Percentiles rank a stretch among this genome's conserved stretches.
Evolutionary conservation across 2,113 vertebrate species (phyloP).

Genomic region (Tetrao urogallus): DNA sequence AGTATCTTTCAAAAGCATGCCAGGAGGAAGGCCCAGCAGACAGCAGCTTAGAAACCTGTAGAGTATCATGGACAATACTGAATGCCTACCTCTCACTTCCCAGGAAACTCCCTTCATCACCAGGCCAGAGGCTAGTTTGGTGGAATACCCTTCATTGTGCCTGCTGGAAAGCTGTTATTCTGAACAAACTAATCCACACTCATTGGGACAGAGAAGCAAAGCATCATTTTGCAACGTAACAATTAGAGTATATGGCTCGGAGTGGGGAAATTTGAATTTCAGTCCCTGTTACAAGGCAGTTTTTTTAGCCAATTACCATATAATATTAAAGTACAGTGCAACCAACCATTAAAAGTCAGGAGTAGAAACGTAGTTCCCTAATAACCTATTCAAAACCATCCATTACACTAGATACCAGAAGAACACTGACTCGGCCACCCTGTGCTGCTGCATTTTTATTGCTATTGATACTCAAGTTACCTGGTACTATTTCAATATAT

Average conservation of each 20-base stretch:
- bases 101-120: neutral
- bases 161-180: conserved; percentile 36
- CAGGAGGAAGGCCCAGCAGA: neutral
- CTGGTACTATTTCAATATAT: conserved; percentile 16
- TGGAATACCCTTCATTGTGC: conserved; percentile 18
- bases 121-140: conserved; percentile 11
- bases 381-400: conserved; percentile 24
- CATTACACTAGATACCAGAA: conserved; percentile 24
- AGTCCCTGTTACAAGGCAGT: conserved; percentile 11
- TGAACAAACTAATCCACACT: conserved; percentile 23
- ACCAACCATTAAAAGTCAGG: neutral
- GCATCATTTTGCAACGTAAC: conserved; percentile 31
- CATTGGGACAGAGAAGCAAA: neutral
- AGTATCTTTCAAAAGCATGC: neutral
- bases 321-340: conserved; percentile 18
- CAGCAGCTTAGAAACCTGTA: neutral
- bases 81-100: neutral
- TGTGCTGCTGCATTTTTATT: conserved; percentile 60
- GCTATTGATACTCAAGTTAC: conserved; percentile 43
- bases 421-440: conserved; percentile 19
- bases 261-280: conserved; percentile 36
- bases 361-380: conserved; percentile 21
- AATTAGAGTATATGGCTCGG: conserved; percentile 15
- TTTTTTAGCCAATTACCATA: conserved; percentile 19
- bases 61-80: neutral